These are phyloP conservation scores for Gallinago nigripennis DNA, from an alignment of 2,797 vertebrate species.

Conservation along the genomic window DNA sequence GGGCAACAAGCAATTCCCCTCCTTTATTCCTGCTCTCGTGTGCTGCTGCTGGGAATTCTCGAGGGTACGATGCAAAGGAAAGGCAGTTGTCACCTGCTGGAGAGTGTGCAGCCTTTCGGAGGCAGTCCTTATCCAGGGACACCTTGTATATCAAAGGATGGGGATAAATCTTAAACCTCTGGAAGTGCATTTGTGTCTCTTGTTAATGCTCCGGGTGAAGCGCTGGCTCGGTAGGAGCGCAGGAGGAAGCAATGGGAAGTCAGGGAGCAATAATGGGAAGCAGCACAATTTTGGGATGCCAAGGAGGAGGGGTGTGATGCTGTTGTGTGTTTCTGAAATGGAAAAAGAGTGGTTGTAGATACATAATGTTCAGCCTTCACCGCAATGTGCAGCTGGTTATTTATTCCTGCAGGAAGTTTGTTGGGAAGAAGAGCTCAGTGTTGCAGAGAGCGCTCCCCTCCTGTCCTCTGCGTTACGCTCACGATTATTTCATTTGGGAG, in stretches of 20 bases:
- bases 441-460: not conserved
- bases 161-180: not conserved
- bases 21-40: not conserved
- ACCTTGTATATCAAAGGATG: not conserved
- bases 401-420: not conserved
- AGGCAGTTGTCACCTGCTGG: not conserved
- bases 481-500: fast-evolving
- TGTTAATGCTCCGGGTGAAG: not conserved
- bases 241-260: not conserved
- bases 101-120: not conserved
- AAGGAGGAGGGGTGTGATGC: not conserved
- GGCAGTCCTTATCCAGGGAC: fast-evolving
- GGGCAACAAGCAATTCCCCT: not conserved
- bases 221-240: not conserved
- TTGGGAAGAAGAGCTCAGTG: fast-evolving
- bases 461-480: not conserved
- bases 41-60: not conserved
- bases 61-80: fast-evolving
- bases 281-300: not conserved
- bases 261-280: fast-evolving
- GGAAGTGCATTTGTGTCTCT: fast-evolving
- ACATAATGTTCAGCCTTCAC: fast-evolving
- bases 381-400: not conserved
- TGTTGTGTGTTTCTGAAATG: not conserved
- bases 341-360: not conserved